phyloP scores from a whole-genome alignment of 2,113 vertebrate genomes.

The Phalacrocorax aristotelis region DNA sequence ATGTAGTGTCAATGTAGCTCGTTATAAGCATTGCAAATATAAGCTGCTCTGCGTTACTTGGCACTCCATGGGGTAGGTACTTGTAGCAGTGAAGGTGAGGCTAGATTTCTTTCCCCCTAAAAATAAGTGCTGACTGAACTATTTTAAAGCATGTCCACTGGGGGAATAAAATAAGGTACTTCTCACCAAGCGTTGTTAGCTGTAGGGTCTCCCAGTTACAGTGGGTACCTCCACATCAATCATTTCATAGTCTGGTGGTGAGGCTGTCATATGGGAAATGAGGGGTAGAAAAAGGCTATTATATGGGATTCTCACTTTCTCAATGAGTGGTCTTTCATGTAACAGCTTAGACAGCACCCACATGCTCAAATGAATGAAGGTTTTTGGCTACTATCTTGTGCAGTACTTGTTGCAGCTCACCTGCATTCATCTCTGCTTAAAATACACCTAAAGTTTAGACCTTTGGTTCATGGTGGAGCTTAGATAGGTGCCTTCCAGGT shows the following conservation, averaged over 20 bases:
- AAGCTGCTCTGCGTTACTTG: not conserved
- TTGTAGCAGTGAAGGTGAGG: not conserved
- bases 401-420: not conserved
- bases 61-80: not conserved
- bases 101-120: not conserved
- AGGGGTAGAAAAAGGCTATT: not conserved
- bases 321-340: not conserved
- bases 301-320: not conserved
- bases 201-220: not conserved
- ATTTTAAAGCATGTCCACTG: not conserved
- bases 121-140: not conserved
- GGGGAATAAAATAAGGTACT: not conserved
- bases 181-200: not conserved
- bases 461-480: not conserved
- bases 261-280: not conserved
- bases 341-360: not conserved
- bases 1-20: not conserved
- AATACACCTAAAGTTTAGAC: not conserved
- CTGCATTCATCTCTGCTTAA: not conserved
- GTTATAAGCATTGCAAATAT: not conserved
- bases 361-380: rapidly evolving
- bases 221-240: not conserved
- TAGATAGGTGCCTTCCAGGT: not conserved
- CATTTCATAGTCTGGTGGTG: not conserved
- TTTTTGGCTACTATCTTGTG: not conserved